Base-by-base conservation (phyloP, 2,888 invertebrate species). In the Anaspis maculata region DNA sequence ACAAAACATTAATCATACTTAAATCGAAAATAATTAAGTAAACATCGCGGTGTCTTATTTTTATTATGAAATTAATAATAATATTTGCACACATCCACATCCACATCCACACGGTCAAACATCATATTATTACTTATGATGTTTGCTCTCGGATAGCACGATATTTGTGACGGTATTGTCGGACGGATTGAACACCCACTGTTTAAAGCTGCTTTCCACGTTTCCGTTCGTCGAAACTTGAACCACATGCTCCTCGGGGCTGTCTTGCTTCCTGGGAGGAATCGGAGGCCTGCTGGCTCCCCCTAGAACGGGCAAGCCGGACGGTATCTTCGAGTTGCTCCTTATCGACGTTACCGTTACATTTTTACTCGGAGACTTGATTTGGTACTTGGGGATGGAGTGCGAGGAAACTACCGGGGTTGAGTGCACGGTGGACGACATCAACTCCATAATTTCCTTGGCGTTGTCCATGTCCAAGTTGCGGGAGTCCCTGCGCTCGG, bases 311-410 rank as follows among this genome's bases (percentile, higher is more conserved):
- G 61, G 62, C 34, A 64, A 38, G 9, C 65, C 65, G 0, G 66
- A 66, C 3, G 66, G 66, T 40, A 66, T 62, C 42, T 64, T 69
- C 9, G 77, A 77, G 49, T 73, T 76, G 48, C 66, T 73, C 42
- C 76, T 71, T 27, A 77, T 77, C 1, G 77, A 76, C n/a, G 77
- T 77, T 0, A 77, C 73, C 3, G 76, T 72, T n/a, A 67, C 60
- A 67, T 74, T 62, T 67, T 74, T 59, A 64, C 37, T 52, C 57
- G 58, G 49, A 15, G 56, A 47, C 44, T 72, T 58, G 14, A 51
- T 54, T 37, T 56, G 57, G 39, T 53, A 52, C 37, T 58, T 58
- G 3, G 51, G 46, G 7, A 49, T 42, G n/a, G n/a, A n/a, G n/a
- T n/a, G n/a, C n/a, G n/a, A n/a, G n/a, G n/a, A n/a, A 10, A 46